phyloP scores from a whole-genome alignment of 2,113 vertebrate species.

The Passer montanus region DNA sequence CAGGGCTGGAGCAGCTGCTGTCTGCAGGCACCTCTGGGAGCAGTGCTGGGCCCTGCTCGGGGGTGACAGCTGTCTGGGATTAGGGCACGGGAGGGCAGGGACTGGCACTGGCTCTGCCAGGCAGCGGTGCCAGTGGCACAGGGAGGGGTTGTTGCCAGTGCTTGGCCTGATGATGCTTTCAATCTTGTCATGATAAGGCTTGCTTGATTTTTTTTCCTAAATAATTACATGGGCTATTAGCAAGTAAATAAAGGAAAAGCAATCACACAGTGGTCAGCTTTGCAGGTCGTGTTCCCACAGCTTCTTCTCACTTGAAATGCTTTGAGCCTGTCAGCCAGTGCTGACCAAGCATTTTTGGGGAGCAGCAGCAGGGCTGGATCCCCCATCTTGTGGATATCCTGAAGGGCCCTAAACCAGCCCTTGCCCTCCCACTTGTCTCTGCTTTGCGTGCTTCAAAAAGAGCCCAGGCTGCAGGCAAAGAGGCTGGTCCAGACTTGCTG shows the following conservation, averaged over 20 bases:
- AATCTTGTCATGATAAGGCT: not conserved
- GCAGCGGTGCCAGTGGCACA: rapidly evolving
- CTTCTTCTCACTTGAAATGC: not conserved
- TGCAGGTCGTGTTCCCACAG: rapidly evolving
- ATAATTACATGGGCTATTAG: not conserved
- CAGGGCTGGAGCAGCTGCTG: not conserved
- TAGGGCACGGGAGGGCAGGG: not conserved
- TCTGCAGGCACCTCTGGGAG: not conserved
- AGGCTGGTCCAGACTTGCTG: rapidly evolving
- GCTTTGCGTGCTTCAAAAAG: not conserved
- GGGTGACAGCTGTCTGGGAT: too few species aligned
- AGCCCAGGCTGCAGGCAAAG: not conserved
- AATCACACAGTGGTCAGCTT: not conserved
- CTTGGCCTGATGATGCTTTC: not conserved
- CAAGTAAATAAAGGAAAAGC: not conserved
- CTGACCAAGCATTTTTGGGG: not conserved
- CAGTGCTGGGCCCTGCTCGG: not conserved
- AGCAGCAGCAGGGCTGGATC: not conserved
- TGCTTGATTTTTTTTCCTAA: not conserved
- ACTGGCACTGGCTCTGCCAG: not conserved
- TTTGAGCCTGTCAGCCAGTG: not conserved
- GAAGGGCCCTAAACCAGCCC: not conserved
- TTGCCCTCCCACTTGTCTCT: not conserved
- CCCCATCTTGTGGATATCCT: not conserved
- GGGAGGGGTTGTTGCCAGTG: not conserved